phyloP scores from a whole-genome alignment of 2,797 vertebrate species.

The Acanthopagrus latus region DNA sequence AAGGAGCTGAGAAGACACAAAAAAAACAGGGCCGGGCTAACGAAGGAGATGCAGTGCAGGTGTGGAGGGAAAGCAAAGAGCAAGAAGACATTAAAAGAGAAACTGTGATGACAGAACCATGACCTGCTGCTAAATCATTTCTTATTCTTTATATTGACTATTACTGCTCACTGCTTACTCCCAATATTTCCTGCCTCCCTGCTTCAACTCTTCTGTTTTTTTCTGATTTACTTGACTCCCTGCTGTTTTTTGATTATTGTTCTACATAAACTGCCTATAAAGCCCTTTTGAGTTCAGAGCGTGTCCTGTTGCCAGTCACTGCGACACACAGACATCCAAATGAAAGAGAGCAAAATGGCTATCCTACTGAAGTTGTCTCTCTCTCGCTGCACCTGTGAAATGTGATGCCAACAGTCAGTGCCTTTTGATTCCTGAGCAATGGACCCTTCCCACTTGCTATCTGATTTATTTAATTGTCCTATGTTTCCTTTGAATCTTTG shows the following conservation, averaged over 20 bases:
- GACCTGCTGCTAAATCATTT: too few relatives aligned
- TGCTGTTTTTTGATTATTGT: slow-evolving; percentile 22
- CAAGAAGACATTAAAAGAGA: too few relatives aligned
- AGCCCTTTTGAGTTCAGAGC: slow-evolving; percentile 25
- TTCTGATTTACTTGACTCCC: slow-evolving; percentile 4
- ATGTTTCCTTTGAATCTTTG: neutral
- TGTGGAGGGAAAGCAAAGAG: too few relatives aligned
- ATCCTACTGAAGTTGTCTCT: slow-evolving; percentile 13
- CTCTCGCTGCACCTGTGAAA: slow-evolving; percentile 10
- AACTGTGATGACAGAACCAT: too few relatives aligned
- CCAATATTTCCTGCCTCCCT: slow-evolving; percentile 19
- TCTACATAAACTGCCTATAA: slow-evolving; percentile 25
- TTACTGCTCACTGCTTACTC: slow-evolving; percentile 6
- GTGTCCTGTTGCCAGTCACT: slow-evolving; percentile 31
- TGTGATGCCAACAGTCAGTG: neutral
- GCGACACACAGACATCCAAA: slow-evolving; percentile 27
- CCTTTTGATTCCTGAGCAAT: neutral
- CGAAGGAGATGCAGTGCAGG: too few relatives aligned
- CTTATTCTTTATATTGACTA: too few relatives aligned
- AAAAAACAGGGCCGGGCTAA: too few relatives aligned
- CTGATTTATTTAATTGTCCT: neutral
- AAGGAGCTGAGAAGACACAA: too few relatives aligned
- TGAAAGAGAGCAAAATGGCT: slow-evolving; percentile 25
- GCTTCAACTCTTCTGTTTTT: slow-evolving; percentile 15
- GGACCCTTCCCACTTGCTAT: neutral